Evolutionary conservation across 2,888 invertebrate species (phyloP), one percentile per base, ranked within the genome.

Genomic region (Cerastoderma edule): DNA sequence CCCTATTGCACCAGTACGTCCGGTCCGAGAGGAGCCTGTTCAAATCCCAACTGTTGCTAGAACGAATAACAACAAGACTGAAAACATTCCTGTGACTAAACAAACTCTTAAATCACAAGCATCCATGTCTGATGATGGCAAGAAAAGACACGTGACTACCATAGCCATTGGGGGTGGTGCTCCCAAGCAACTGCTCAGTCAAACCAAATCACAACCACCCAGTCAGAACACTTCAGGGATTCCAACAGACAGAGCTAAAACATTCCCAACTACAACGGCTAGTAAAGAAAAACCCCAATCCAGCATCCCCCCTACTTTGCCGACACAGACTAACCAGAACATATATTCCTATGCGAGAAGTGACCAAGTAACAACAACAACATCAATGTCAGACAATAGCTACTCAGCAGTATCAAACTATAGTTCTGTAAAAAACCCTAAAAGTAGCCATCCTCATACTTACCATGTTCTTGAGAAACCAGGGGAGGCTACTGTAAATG

Each of bases 271-370:
- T 50, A 22, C n/a, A 3, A 10, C 67, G 33, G 46, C 50, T 8
- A 22, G 64, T 16, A 35, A 48, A 27, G 78, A 78, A 3, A 54
- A 24, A 0, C 78, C 78, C n/a, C 78, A 78, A 39, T 70, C 78
- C 10, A 78, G 78, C 44, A 60, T 74, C 10, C 60, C 77, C 16
- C 68, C 78, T 19, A 48, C 32, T 2, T 27, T 56, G 24, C 70
- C 48, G 22, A 35, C 72, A n/a, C 53, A 69, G 16, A 32, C 69
- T 24, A 19, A n/a, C 28, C 30, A 27, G 3, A 50, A 65, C 50
- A 50, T 74, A 24, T 74, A 78, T 56, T 71, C 74, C 2, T 32
- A 56, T 28, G 74, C 71, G 32, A 35, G 39, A 30, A 68, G 67
- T 35, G 48, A 57, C 3, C 32, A 30, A 24, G 8, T 1, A 13